A percentile compares a stretch with the other conserved stretches of the same genome.
phyloP scores from a whole-genome alignment of 2,888 invertebrate species.

The Prionchulus punctatus region DNA sequence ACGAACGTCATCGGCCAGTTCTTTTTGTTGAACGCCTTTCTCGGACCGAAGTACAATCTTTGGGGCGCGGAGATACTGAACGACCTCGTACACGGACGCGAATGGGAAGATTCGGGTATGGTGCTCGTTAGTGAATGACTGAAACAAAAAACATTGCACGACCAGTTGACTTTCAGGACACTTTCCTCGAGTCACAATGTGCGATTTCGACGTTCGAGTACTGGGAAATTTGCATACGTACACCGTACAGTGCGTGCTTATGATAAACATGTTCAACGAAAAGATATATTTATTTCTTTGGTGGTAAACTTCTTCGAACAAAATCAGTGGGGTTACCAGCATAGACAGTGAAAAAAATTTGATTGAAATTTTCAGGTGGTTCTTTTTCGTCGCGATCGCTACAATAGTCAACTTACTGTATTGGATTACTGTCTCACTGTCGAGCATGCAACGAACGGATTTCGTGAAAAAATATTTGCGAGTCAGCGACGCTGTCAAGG shows the following conservation, averaged over 20 bases:
- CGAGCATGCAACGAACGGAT: not conserved
- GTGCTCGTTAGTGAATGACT: too few relatives aligned
- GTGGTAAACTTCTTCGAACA: too few relatives aligned
- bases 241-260: too few relatives aligned
- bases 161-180: too few relatives aligned
- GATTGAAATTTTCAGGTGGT: too few relatives aligned
- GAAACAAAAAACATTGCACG: too few relatives aligned
- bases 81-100: slow-evolving; percentile 4
- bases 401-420: not conserved
- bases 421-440: not conserved
- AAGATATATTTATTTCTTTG: slow-evolving; percentile 8
- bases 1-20: slow-evolving; percentile 30
- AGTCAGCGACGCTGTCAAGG: not conserved
- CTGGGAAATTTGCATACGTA: too few relatives aligned
- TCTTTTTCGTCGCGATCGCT: slow-evolving; percentile 4
- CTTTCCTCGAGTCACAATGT: too few relatives aligned
- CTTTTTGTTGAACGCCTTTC: slow-evolving; percentile 27
- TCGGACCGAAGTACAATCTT: slow-evolving; percentile 16
- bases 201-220: too few relatives aligned
- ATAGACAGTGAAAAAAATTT: too few relatives aligned
- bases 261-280: too few relatives aligned
- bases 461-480: slow-evolving; percentile 5
- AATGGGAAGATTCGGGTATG: slow-evolving; percentile 30
- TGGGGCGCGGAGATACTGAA: slow-evolving; percentile 11
- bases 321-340: too few relatives aligned